Percentiles rank a stretch among this genome's conserved stretches.
These are phyloP conservation scores for Leucophenga maculata DNA, from an alignment of 2,888 invertebrate genomes.

Conservation along the genomic window DNA sequence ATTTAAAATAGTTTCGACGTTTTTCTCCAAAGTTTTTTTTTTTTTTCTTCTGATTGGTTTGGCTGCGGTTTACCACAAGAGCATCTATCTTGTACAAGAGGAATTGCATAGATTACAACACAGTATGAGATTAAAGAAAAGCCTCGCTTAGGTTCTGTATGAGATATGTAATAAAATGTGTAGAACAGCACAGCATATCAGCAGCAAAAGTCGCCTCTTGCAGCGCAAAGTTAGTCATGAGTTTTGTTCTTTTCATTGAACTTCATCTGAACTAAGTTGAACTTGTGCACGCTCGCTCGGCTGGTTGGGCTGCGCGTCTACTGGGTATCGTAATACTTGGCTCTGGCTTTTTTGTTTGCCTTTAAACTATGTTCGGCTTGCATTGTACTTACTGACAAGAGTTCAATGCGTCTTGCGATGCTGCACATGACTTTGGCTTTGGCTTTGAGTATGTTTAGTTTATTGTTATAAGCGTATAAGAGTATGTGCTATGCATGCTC, in stretches of 20 bases:
- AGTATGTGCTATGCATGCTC: background rate
- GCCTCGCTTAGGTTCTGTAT: background rate
- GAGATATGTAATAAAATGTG: too few relatives aligned
- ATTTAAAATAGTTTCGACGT: conserved; percentile 18
- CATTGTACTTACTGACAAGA: background rate
- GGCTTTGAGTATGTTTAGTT: conserved; percentile 6
- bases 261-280: too few relatives aligned
- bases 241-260: too few relatives aligned
- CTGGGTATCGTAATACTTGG: background rate
- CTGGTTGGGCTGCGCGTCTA: too few relatives aligned
- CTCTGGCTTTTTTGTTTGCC: background rate
- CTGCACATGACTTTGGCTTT: conserved; percentile 1
- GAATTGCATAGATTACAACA: conserved; percentile 23
- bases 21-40: background rate
- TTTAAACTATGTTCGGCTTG: background rate
- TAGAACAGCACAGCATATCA: background rate
- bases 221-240: too few relatives aligned
- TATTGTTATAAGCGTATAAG: background rate
- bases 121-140: background rate
- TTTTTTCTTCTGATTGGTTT: background rate
- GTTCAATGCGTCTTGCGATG: background rate
- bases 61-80: conserved; percentile 18
- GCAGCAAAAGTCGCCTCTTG: background rate
- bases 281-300: too few relatives aligned
- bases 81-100: conserved; percentile 25